A percentile compares a stretch with the other conserved stretches of the same genome.
Conservation (phyloP, 2,113 vertebrate genomes). For the Pygoscelis adeliae region DNA sequence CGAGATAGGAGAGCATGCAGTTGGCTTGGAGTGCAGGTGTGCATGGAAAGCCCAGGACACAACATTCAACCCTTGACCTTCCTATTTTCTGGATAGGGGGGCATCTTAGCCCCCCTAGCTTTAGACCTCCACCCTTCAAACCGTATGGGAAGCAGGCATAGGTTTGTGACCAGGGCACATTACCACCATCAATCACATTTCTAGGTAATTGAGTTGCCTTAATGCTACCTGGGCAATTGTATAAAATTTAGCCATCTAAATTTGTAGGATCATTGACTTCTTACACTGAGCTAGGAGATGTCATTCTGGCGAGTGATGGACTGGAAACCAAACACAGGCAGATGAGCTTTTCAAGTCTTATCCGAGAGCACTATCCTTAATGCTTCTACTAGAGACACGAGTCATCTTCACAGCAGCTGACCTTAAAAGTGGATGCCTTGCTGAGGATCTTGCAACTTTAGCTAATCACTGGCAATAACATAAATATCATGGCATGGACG, state of each 20-base stretch:
- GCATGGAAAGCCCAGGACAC: background rate
- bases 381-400: background rate
- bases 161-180: background rate
- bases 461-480: background rate
- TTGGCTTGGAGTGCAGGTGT: background rate
- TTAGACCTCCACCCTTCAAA: background rate
- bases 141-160: background rate
- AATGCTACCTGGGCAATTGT: background rate
- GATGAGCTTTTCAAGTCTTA: background rate
- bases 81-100: background rate
- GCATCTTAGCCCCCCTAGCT: background rate
- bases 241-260: background rate
- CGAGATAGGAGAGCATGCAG: accelerated
- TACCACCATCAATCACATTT: background rate
- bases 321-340: background rate
- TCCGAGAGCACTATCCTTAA: background rate
- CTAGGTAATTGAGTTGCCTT: background rate
- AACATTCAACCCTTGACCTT: background rate
- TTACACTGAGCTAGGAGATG: background rate
- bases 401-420: background rate
- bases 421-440: background rate
- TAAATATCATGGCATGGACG: background rate
- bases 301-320: background rate
- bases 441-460: background rate
- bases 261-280: background rate